A percentile compares a stretch with the other conserved stretches of the same genome.
Evolutionary conservation across 1,140 invertebrate species (phyloP).

Genomic region (Diorhabda carinulata): DNA sequence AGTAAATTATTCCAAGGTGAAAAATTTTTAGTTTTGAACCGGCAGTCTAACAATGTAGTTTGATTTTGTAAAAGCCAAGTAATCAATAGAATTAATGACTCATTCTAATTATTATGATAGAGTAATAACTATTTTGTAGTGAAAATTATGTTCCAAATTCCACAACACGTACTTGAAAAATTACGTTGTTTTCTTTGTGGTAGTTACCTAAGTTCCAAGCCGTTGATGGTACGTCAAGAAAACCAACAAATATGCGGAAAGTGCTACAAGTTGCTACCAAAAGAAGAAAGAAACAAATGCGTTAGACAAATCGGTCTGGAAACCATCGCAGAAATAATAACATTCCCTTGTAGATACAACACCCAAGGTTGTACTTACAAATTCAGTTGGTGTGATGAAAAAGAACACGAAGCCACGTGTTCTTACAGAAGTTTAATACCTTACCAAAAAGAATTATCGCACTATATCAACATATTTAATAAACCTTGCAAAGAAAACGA

Average conservation of each 20-base stretch:
- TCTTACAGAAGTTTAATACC: slow-evolving; percentile 12
- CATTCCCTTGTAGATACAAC: slow-evolving; percentile 28
- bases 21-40: background rate
- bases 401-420: slow-evolving; percentile 24
- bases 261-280: slow-evolving; percentile 26
- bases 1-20: background rate
- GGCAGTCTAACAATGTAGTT: too few species aligned
- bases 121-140: background rate
- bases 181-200: slow-evolving; percentile 23
- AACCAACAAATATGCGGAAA: slow-evolving; percentile 28
- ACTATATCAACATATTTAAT: background rate
- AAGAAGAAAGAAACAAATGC: slow-evolving; percentile 16
- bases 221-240: slow-evolving; percentile 21
- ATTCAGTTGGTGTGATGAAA: slow-evolving; percentile 18
- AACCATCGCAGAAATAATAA: slow-evolving; percentile 14
- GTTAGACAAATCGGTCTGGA: slow-evolving; percentile 28
- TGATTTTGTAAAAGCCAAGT: too few species aligned
- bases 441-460: background rate
- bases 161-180: slow-evolving; percentile 20
- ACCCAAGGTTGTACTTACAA: slow-evolving; percentile 20
- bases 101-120: too few species aligned
- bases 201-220: slow-evolving; percentile 23
- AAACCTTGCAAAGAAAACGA: background rate
- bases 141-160: slow-evolving; percentile 12
- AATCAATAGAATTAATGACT: too few species aligned